phyloP scores from a whole-genome alignment of 1,140 invertebrate genomes.

The Zaprionus africanus region DNA sequence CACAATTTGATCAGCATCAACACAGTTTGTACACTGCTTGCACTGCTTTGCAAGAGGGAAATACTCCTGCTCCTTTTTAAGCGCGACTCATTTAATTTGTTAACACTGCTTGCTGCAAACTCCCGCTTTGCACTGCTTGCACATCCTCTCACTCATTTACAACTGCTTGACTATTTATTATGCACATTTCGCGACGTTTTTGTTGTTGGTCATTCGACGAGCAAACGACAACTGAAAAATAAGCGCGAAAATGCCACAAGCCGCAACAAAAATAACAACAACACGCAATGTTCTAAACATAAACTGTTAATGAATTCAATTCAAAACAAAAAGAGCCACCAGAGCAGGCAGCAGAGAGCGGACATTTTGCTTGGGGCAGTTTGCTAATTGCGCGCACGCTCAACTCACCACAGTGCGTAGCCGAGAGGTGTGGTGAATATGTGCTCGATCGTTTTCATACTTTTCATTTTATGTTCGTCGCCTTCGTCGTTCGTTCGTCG shows the following conservation, averaged over 20 bases:
- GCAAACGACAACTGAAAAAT: slow-evolving; percentile 31
- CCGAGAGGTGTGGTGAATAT: slow-evolving; percentile 31
- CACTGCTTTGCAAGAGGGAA: slow-evolving; percentile 8
- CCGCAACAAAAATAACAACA: slow-evolving; percentile 27
- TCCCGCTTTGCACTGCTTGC: slow-evolving; percentile 15
- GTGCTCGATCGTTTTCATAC: slow-evolving; percentile 23
- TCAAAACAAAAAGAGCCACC: slow-evolving; percentile 56
- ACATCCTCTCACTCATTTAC: background rate
- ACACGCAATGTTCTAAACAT: slow-evolving; percentile 68
- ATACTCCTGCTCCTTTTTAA: background rate
- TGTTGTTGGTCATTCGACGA: slow-evolving; percentile 33
- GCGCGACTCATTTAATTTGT: too few relatives aligned
- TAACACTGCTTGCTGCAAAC: slow-evolving; percentile 1
- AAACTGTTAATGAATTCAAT: slow-evolving; percentile 76
- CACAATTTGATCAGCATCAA: background rate
- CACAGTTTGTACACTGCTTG: slow-evolving; percentile 17
- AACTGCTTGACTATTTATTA: slow-evolving; percentile 3
- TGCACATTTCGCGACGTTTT: slow-evolving; percentile 25
- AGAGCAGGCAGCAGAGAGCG: slow-evolving; percentile 30
- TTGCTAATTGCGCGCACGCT: slow-evolving; percentile 40
- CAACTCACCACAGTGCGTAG: slow-evolving; percentile 48
- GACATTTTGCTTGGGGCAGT: slow-evolving; percentile 55
- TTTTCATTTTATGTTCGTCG: slow-evolving; percentile 37
- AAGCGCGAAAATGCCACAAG: slow-evolving; percentile 6
- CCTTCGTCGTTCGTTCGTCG: slow-evolving; percentile 13